phyloP scores from a whole-genome alignment of 2,797 vertebrate species.

The Acrocephalus scirpaceus region DNA sequence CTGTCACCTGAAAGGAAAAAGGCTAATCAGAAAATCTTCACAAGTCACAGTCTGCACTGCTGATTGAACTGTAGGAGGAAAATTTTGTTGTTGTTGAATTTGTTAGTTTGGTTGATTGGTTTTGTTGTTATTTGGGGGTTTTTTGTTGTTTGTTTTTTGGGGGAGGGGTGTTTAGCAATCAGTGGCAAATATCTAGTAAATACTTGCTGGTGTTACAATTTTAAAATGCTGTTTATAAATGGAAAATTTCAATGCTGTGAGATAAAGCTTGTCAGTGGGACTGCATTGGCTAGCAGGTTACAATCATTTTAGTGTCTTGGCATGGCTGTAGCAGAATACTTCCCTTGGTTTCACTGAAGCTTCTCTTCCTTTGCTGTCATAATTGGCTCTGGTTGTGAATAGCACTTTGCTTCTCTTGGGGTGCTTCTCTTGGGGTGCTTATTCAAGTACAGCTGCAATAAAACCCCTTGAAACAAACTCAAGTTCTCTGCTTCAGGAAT shows the following conservation, averaged over 20 bases:
- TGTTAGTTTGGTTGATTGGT: neutral
- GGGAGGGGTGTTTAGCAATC: neutral
- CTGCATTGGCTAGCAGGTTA: neutral
- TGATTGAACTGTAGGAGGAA: neutral
- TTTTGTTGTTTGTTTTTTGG: neutral
- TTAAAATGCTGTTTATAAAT: neutral
- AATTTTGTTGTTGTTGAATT: neutral
- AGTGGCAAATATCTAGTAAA: neutral
- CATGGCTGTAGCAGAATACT: neutral
- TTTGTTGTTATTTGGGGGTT: neutral
- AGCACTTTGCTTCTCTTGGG: neutral
- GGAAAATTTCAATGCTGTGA: neutral
- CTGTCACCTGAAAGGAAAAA: neutral
- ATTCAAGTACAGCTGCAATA: neutral
- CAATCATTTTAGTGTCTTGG: neutral
- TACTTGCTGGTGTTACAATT: neutral
- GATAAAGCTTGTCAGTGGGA: neutral
- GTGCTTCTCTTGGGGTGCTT: neutral
- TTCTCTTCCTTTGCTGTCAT: neutral
- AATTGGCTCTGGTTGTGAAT: neutral
- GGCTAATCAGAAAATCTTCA: neutral
- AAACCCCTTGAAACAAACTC: neutral
- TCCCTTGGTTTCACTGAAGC: neutral
- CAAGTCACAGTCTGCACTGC: neutral
- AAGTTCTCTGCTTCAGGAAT: neutral